Evolutionary conservation across 2,888 invertebrate genomes (phyloP), one percentile per base, ranked within the genome.

Genomic region (Neelides folsomi): DNA sequence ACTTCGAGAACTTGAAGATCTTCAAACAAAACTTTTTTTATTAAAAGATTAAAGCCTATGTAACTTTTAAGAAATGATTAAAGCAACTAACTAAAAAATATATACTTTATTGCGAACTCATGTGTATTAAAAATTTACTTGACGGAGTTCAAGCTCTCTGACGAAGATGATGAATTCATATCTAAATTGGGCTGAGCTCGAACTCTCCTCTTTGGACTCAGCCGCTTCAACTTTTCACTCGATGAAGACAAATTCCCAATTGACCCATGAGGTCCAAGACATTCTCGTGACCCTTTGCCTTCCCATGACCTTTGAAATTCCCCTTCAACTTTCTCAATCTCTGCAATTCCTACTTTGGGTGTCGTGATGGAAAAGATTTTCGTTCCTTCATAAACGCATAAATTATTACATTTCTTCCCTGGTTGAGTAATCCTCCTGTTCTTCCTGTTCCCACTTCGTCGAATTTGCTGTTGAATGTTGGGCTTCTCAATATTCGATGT

Each of bases 391-490:
- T 27, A 27, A 7, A 27, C 27, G 27, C 27, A 27, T 27, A 27
- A 27, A 27, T 27, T 27, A 27, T 27, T 27, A 27, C 76, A 71
- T 1, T 74, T 74, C 57, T 73, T 74, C 42, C 60, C 59, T 36
- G 46, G 48, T 46, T 53, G 51, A 2, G 56, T 52, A 35, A 54
- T 40, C 52, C 56, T 54, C 16, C 62, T 51, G 42, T 63, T 58
- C 37, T 65, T 78, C 56, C 80, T 74, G 56, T 81, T 77, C 15
- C 81, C 77, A 67, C 78, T 76, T 63, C 79, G 76, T 50, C 79
- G 76, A 9, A 77, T 76, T 68, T 80, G 80, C 66, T 79, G 77
- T 65, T 77, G 76, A 55, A 76, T 55, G 54, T 57, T 60, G 47
- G 60, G 43, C 42, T 56, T 52, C 49, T 54, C 53, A 38, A 49